Conservation (phyloP, 2,113 vertebrate species). For the Cephalopholis sonnerati region DNA sequence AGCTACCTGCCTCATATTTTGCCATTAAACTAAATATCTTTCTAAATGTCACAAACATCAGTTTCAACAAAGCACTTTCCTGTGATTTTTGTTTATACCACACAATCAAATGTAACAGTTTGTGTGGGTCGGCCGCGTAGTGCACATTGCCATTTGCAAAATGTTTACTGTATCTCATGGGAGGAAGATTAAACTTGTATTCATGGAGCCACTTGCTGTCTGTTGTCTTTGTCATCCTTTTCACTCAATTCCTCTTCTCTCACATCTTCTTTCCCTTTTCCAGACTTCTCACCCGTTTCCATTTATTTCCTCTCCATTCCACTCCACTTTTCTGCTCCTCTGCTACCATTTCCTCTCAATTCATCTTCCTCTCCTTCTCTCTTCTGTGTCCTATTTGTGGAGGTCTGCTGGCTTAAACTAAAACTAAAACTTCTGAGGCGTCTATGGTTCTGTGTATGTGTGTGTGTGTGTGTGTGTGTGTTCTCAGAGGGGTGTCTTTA, state of each 20-base stretch:
- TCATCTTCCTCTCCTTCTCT: slow-evolving; percentile 20
- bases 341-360: slow-evolving; percentile 36
- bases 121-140: neutral
- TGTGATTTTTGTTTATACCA: neutral
- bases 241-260: neutral
- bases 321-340: slow-evolving; percentile 15
- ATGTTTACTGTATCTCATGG: neutral
- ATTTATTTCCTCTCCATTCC: neutral
- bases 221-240: neutral
- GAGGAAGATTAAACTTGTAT: neutral
- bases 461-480: slow-evolving; percentile 16
- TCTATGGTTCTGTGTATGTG: neutral
- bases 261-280: neutral
- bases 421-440: slow-evolving; percentile 16
- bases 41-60: slow-evolving; percentile 19
- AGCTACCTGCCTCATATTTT: neutral
- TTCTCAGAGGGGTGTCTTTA: slow-evolving; percentile 61
- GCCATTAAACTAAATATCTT: slow-evolving; percentile 6
- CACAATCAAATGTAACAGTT: neutral
- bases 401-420: slow-evolving; percentile 47
- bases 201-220: neutral
- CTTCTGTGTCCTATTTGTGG: slow-evolving; percentile 53
- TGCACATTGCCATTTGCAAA: neutral
- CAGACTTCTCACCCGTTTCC: neutral
- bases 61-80: neutral